phyloP scores from a whole-genome alignment of 1,140 invertebrate genomes.

The Heliconius congener region DNA sequence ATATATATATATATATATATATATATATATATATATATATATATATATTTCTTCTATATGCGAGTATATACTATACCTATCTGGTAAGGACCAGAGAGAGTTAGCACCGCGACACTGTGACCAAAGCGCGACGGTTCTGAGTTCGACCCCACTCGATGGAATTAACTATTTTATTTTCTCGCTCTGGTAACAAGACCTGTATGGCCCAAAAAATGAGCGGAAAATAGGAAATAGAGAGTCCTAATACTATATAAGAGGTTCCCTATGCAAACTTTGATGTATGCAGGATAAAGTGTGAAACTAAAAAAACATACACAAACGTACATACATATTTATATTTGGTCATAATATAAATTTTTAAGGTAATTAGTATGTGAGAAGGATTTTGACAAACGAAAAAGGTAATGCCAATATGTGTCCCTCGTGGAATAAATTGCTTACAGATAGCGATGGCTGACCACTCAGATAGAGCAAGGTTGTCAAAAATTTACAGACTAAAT shows the following conservation, averaged over 20 bases:
- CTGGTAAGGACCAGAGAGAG: not conserved
- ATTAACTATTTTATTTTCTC: not conserved
- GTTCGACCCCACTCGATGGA: not conserved
- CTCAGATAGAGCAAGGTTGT: conserved; percentile 34
- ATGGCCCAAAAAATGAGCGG: not conserved
- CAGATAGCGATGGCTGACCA: conserved; percentile 37
- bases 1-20: too few species aligned
- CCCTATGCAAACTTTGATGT: not conserved
- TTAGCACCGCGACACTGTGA: not conserved
- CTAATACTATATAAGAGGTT: not conserved
- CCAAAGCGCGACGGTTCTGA: not conserved
- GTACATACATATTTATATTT: not conserved
- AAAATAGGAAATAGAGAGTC: not conserved
- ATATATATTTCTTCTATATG: too few species aligned
- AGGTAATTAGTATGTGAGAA: conserved; percentile 56
- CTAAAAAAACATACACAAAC: not conserved
- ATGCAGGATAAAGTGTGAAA: not conserved
- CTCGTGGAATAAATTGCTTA: conserved; percentile 47
- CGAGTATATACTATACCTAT: not conserved
- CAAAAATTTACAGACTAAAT: not conserved
- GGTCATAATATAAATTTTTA: not conserved
- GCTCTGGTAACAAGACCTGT: not conserved
- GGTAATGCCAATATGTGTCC: conserved; percentile 52
- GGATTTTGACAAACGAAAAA: conserved; percentile 49
- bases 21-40: too few species aligned